Evolutionary conservation across 2,797 vertebrate species (phyloP).

Genomic region (Denticeps clupeoides): DNA sequence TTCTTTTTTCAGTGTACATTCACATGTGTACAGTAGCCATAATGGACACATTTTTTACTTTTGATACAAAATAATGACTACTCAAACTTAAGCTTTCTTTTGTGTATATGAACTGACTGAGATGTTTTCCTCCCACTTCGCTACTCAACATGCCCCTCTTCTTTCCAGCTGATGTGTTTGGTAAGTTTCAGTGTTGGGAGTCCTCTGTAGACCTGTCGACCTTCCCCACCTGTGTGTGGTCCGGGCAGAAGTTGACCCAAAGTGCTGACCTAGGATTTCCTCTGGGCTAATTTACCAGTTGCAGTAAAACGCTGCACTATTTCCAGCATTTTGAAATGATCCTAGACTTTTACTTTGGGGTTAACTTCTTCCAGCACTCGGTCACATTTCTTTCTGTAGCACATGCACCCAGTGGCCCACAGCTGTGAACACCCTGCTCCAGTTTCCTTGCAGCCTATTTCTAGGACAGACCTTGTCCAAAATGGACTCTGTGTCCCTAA

Average conservation of each 20-base stretch:
- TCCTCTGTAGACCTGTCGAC: neutral
- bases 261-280: neutral
- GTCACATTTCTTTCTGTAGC: constrained; percentile 8
- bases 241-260: constrained; percentile 2
- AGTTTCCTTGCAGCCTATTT: too few species aligned
- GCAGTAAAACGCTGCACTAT: neutral
- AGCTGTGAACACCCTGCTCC: neutral
- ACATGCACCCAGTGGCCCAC: neutral
- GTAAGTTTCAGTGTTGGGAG: constrained; percentile 62
- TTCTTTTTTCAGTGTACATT: neutral
- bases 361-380: constrained; percentile 2
- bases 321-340: neutral
- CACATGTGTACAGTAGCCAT: neutral
- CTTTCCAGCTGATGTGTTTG: constrained; percentile 75
- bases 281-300: neutral
- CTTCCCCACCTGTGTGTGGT: neutral
- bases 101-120: constrained; percentile 9
- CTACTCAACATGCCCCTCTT: constrained; percentile 42
- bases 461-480: too few species aligned
- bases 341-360: neutral
- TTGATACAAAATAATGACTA: too few species aligned
- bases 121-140: constrained; percentile 51
- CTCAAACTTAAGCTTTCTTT: neutral
- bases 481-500: too few species aligned
- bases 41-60: too few species aligned